Conservation (phyloP, 2,888 invertebrate species). For the Epinotia nisella region DNA sequence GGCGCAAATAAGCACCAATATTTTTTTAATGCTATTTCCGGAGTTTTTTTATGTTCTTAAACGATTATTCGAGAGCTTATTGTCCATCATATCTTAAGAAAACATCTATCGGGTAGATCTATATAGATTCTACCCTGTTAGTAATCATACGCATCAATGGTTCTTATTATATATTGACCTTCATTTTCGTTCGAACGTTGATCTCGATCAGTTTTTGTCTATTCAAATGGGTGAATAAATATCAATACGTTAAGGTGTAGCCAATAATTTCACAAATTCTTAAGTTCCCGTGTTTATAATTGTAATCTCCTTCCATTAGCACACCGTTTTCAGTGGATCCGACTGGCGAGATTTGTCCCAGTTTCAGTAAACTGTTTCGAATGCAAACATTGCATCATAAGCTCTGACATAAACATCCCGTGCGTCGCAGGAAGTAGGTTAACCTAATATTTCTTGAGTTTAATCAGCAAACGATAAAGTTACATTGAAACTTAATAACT, state of each 20-base stretch:
- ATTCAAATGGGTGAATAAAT: background rate
- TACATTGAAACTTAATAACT: conserved; percentile 49
- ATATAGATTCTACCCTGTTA: conserved; percentile 25
- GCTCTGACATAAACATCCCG: conserved; percentile 74
- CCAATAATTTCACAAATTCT: background rate
- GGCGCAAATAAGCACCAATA: conserved; percentile 52
- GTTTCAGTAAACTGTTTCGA: conserved; percentile 64
- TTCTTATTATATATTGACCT: conserved; percentile 36
- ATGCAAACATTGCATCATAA: conserved; percentile 69
- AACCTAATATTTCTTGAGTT: conserved; percentile 54
- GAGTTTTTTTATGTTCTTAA: conserved; percentile 46
- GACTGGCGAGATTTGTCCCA: conserved; percentile 62
- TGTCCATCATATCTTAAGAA: conserved; percentile 24
- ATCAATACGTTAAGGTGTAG: conserved; percentile 5
- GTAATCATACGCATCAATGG: conserved; percentile 37
- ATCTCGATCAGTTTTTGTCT: conserved; percentile 24
- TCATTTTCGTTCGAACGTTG: conserved; percentile 25
- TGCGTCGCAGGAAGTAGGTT: conserved; percentile 56
- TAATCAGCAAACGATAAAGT: conserved; percentile 57
- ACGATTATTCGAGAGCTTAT: conserved; percentile 25
- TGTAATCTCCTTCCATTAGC: conserved; percentile 61
- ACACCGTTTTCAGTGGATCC: conserved; percentile 53
- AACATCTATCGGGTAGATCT: no score
- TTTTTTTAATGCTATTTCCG: conserved; percentile 50
- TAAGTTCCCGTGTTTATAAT: conserved; percentile 49